Conservation (phyloP, 1,140 invertebrate species). For the Scaptodrosophila lebanonensis region DNA sequence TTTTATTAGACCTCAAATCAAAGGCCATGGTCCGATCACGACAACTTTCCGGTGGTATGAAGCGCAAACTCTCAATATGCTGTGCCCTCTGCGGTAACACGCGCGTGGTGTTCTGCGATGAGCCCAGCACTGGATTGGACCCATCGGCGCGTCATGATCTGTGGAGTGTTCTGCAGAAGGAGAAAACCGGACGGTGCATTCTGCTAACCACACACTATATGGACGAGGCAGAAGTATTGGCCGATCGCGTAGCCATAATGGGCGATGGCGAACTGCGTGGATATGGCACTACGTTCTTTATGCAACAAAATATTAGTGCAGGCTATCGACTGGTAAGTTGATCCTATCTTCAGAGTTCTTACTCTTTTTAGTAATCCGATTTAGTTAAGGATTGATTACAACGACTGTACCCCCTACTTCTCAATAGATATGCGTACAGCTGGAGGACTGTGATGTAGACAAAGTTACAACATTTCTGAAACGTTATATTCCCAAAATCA, state of each 20-base stretch:
- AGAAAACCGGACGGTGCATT: slow-evolving; percentile 82
- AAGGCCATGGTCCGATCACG: neutral
- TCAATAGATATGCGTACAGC: slow-evolving; percentile 18
- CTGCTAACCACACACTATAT: slow-evolving; percentile 96
- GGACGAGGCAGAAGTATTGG: slow-evolving; percentile 96
- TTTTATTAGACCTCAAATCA: slow-evolving; percentile 23
- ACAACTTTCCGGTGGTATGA: slow-evolving; percentile 88
- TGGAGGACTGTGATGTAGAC: slow-evolving; percentile 7
- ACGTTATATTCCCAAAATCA: neutral
- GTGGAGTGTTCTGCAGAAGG: slow-evolving; percentile 87
- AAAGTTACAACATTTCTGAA: slow-evolving; percentile 32
- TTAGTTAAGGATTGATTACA: too few relatives aligned
- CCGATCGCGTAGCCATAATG: slow-evolving; percentile 94
- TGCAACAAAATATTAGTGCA: slow-evolving; percentile 87
- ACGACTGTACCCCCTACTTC: too few relatives aligned
- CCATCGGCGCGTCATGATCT: slow-evolving; percentile 89
- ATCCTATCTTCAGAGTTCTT: too few relatives aligned
- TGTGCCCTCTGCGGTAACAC: slow-evolving; percentile 85
- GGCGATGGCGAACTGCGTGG: slow-evolving; percentile 87
- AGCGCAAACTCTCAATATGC: slow-evolving; percentile 86
- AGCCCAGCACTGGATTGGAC: slow-evolving; percentile 96
- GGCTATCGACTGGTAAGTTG: slow-evolving; percentile 36
- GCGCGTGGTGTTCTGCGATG: slow-evolving; percentile 85
- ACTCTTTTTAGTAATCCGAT: too few relatives aligned
- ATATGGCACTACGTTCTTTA: slow-evolving; percentile 89